A percentile compares a stretch with the other conserved stretches of the same genome.
Evolutionary conservation across 2,113 vertebrate genomes (phyloP).

Genomic region (Proteles cristata): DNA sequence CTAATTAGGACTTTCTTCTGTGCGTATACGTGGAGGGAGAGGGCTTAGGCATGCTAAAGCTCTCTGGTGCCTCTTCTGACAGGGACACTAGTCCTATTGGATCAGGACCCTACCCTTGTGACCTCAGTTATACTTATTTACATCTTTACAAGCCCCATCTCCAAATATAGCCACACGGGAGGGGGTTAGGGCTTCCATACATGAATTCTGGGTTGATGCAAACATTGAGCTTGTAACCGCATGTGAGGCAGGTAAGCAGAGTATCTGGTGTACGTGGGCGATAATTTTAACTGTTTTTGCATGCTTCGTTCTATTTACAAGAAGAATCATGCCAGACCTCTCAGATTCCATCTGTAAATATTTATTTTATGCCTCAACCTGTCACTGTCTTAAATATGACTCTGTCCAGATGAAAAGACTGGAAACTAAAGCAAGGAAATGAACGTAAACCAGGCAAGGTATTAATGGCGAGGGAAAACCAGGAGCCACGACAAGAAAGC

Average conservation of each 20-base stretch:
- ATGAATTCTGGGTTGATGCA: background rate
- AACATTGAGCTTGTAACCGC: background rate
- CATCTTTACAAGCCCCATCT: background rate
- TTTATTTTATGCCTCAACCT: background rate
- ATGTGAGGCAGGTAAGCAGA: background rate
- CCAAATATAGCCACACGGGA: background rate
- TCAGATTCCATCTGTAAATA: background rate
- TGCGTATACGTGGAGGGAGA: background rate
- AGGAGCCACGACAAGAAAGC: background rate
- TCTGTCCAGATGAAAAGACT: background rate
- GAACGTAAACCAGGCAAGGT: background rate
- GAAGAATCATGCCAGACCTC: background rate
- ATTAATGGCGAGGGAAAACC: background rate
- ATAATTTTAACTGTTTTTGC: background rate
- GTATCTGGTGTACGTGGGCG: background rate
- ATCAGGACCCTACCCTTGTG: background rate
- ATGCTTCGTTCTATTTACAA: background rate
- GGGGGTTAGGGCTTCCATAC: background rate
- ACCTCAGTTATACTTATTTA: background rate
- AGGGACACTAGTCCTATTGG: background rate
- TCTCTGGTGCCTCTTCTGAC: background rate
- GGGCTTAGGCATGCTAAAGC: background rate
- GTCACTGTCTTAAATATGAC: background rate
- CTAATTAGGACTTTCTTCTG: background rate
- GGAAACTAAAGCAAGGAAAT: background rate